Percentiles rank a stretch among this genome's conserved stretches.
phyloP scores from a whole-genome alignment of 2,113 vertebrate genomes.

The Balaenoptera acutorostrata region DNA sequence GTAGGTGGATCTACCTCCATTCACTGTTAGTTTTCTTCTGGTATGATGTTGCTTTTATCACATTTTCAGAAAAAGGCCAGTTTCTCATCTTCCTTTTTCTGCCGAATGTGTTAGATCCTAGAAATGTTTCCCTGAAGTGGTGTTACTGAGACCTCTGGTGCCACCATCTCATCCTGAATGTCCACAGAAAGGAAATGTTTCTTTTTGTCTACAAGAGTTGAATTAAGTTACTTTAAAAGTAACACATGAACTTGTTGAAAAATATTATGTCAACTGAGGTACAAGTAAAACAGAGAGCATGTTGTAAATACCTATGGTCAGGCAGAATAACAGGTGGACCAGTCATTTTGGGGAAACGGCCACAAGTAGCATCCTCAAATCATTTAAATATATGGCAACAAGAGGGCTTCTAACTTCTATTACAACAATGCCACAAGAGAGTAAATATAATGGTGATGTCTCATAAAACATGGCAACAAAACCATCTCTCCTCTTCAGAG shows the following conservation, averaged over 20 bases:
- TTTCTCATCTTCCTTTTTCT: conserved; percentile 66
- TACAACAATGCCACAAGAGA: not conserved
- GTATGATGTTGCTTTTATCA: conserved; percentile 64
- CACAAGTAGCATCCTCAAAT: not conserved
- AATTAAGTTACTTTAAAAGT: conserved; percentile 62
- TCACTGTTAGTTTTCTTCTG: conserved; percentile 60
- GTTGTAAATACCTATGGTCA: not conserved
- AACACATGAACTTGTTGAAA: conserved; percentile 41
- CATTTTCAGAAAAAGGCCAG: conserved; percentile 60
- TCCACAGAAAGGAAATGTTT: conserved; percentile 43
- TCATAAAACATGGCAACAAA: not conserved
- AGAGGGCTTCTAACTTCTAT: not conserved
- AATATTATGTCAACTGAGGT: conserved; percentile 45
- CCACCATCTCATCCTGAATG: conserved; percentile 36
- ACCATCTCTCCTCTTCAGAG: not conserved
- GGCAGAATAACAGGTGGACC: not conserved
- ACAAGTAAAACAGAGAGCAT: not conserved
- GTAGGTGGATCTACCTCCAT: conserved; percentile 42
- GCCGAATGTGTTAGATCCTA: conserved; percentile 60
- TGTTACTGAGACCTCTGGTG: conserved; percentile 57
- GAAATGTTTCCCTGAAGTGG: conserved; percentile 61
- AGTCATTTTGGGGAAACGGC: not conserved
- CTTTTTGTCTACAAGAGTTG: conserved; percentile 48
- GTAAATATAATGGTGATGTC: not conserved
- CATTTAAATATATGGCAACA: not conserved